Evolutionary conservation across 2,797 vertebrate species (phyloP), one percentile per base, ranked within the genome.

Genomic region (Falco berigora): DNA sequence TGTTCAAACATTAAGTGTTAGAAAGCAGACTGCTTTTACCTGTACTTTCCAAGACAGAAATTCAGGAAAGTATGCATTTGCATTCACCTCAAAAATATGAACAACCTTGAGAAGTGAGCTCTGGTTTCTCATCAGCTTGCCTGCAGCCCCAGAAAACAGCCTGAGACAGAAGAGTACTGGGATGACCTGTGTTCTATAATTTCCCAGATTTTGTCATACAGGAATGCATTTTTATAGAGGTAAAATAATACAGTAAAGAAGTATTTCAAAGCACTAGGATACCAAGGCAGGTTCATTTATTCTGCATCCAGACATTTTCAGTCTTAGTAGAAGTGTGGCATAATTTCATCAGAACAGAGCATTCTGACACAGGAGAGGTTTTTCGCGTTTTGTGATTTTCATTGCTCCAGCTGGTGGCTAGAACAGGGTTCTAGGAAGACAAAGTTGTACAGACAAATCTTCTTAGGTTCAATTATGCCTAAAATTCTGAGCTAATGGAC

Each of bases 381-480:
- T 90, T 47, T 23, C 24, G 1, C 5, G 0, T 36, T 88, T 90
- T 32, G 8, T 1, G 8, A 7, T 19, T 55, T 59, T 25, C 2
- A 2, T 18, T 15, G 66, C 34, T 47, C 87, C 82, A 28, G 2
- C 14, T 63, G 13, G 7, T 53, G 22, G 3, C 9, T 61, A 49
- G 22, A 71, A 64, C 3, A 67, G 15, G 19, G 9, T 56, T 58
- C n/a, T 71, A 32, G 53, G 32, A 64, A 93, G 28, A 28, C 3
- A 27, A 19, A 56, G 2, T 30, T 72, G 7, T 30, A 56, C 19
- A 68, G 20, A 3, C 8, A 67, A 77, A 68, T 20, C 24, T 90
- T 12, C 42, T 67, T 61, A 49, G 4, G 18, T 64, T 78, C 25
- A 53, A 10, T 84, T 66, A 53, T 15, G 5, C 5, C 13, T 63